Base-by-base conservation (phyloP, 2,888 invertebrate species). In the Phytoseiulus persimilis region DNA sequence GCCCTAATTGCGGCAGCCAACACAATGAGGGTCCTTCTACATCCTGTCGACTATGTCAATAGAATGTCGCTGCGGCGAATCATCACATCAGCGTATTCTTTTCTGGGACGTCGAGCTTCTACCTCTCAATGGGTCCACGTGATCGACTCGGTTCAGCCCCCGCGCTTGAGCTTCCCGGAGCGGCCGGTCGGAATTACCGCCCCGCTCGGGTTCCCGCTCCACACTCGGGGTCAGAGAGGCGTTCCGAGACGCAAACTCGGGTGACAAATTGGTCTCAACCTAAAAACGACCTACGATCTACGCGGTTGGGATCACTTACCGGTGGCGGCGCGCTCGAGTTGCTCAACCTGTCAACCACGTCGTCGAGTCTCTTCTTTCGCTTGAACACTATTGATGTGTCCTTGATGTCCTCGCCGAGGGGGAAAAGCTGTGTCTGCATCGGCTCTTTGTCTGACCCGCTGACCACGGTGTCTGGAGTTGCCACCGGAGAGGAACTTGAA, bases 271-370 rank as follows among this genome's bases (percentile, higher is more conserved):
- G 5, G 65, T 65, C 23, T 28, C 18, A 39, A 39, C 5, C 39
- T 39, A 39, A 39, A 39, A 39, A 39, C 39, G 39, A 39, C n/a
- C n/a, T n/a, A n/a, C 18, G 65, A 23, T 65, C 65, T 65, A 65
- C n/a, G n/a, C n/a, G n/a, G 39, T 39, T 39, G 5, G 65, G 32
- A 32, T 33, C 45, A 87, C 87, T 87, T 87, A 87, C 87, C 87
- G 87, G 87, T n/a, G 87, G 87, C 5, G 87, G 87, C 87, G 87
- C 87, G 39, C 39, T 87, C 32, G 45, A 45, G 33, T 87, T 87
- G 33, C 87, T 87, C 32, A 87, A 45, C n/a, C 87, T 33, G 33
- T 87, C 87, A 32, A 87, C 87, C 32, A 87, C 33, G 45, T 87
- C 87, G 87, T 87, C 87, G 31, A 87, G 32, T 32, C 87, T 87